These are phyloP conservation scores for Drosophila miranda DNA, from an alignment of 1,140 invertebrate species.

Conservation along the genomic window DNA sequence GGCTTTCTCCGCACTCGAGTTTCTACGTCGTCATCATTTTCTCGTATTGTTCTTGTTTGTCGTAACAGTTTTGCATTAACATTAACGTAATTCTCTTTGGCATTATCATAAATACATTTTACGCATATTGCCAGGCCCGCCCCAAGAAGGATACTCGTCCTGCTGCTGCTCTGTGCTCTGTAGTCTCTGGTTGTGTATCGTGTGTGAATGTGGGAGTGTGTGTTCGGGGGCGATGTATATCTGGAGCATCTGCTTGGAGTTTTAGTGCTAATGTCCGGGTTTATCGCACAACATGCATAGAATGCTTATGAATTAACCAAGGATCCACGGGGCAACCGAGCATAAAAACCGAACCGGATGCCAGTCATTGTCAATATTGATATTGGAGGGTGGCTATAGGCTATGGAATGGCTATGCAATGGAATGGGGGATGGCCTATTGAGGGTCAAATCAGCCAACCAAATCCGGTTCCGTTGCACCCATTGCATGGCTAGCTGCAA, in stretches of 20 bases:
- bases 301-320: constrained; percentile 49
- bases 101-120: constrained; percentile 82
- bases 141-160: not conserved
- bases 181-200: not conserved
- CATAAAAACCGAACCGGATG: constrained; percentile 34
- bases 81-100: constrained; percentile 81
- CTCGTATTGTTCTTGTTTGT: constrained; percentile 78
- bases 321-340: constrained; percentile 16
- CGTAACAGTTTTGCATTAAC: constrained; percentile 81
- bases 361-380: too few species aligned
- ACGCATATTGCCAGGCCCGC: constrained; percentile 68
- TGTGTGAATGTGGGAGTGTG: not conserved
- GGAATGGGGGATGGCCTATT: too few species aligned
- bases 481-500: too few species aligned
- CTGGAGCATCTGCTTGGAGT: constrained; percentile 42
- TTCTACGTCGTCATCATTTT: constrained; percentile 71
- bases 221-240: constrained; percentile 18
- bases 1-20: constrained; percentile 5
- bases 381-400: too few species aligned
- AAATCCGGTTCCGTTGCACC: too few species aligned
- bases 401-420: too few species aligned
- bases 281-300: constrained; percentile 48
- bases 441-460: too few species aligned
- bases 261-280: constrained; percentile 61
- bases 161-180: not conserved